These are phyloP conservation scores for Priocnemis perturbator DNA, from an alignment of 2,888 invertebrate genomes.

Conservation along the genomic window DNA sequence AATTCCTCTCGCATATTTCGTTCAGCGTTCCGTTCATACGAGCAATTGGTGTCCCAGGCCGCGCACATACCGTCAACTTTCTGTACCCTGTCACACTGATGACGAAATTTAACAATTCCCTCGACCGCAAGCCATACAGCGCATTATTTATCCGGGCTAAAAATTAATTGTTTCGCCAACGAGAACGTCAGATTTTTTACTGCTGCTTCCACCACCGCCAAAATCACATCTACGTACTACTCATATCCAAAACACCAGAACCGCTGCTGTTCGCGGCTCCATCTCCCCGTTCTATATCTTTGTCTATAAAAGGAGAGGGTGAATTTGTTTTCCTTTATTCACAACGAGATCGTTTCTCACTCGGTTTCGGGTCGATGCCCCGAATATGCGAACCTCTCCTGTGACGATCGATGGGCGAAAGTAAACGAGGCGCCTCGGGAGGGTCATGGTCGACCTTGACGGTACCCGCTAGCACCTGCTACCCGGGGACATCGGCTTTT, in stretches of 20 bases:
- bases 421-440: slow-evolving; percentile 49
- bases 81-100: slow-evolving; percentile 11
- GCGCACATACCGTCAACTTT: background rate
- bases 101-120: slow-evolving; percentile 55
- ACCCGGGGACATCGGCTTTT: slow-evolving; percentile 27
- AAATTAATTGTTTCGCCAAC: slow-evolving; percentile 58
- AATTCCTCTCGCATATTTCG: too few species aligned
- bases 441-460: slow-evolving; percentile 58
- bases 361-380: slow-evolving; percentile 35
- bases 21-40: too few species aligned
- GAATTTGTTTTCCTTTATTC: too few species aligned
- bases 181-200: slow-evolving; percentile 39
- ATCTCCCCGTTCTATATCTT: too few species aligned
- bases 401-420: slow-evolving; percentile 46
- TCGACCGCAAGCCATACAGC: slow-evolving; percentile 54
- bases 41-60: background rate
- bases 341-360: background rate
- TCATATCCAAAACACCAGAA: too few species aligned
- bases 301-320: too few species aligned
- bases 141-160: slow-evolving; percentile 55
- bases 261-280: too few species aligned
- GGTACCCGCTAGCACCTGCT: slow-evolving; percentile 42
- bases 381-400: slow-evolving; percentile 36
- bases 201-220: too few species aligned
- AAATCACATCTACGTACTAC: too few species aligned